phyloP scores from a whole-genome alignment of 2,113 vertebrate species.

The Hepsetus odoe region DNA sequence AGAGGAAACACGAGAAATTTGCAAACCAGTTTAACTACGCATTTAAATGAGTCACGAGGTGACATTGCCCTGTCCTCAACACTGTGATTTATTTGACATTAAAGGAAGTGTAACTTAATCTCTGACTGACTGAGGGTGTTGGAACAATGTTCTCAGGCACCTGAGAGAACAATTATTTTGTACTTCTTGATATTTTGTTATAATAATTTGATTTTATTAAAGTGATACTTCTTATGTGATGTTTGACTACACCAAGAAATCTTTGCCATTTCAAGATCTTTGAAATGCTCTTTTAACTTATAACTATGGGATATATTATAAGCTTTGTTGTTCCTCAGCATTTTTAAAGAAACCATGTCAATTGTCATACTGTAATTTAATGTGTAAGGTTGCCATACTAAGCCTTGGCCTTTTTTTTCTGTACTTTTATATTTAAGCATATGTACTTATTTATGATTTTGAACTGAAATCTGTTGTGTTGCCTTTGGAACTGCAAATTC shows the following conservation, averaged over 20 bases:
- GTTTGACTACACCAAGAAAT: neutral
- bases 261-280: neutral
- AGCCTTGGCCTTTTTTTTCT: no score
- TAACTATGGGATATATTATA: no score
- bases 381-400: no score
- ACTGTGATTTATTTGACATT: slow-evolving; percentile 5
- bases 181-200: neutral
- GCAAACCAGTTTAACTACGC: slow-evolving; percentile 98
- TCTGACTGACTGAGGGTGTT: neutral
- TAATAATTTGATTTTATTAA: neutral
- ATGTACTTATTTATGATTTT: no score
- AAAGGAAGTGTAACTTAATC: neutral
- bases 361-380: no score
- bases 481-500: no score
- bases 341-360: no score
- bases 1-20: slow-evolving; percentile 92
- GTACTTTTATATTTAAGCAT: no score
- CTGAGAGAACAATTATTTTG: neutral
- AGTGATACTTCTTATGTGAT: neutral
- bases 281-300: no score
- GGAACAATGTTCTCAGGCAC: neutral
- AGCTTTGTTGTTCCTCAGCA: no score
- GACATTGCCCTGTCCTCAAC: neutral
- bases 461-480: no score
- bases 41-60: slow-evolving; percentile 71